Conservation (phyloP, 1,140 invertebrate species). For the Bradysia coprophila region DNA sequence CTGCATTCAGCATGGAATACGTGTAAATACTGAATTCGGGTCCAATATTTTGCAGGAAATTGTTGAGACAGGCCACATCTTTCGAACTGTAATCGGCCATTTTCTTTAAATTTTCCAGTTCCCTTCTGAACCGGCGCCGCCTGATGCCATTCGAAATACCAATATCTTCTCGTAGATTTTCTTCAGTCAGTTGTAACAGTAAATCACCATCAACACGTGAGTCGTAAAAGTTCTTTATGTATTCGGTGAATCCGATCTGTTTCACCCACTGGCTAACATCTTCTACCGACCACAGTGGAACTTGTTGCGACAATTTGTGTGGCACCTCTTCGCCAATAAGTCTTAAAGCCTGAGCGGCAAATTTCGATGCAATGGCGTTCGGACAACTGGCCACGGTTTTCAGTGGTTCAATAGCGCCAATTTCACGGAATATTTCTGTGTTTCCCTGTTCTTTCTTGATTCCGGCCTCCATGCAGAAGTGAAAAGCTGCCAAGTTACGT, state of each 20-base stretch:
- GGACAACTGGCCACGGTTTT: slow-evolving; percentile 95
- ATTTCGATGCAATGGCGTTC: slow-evolving; percentile 93
- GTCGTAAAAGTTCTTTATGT: slow-evolving; percentile 64
- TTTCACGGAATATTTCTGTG: slow-evolving; percentile 83
- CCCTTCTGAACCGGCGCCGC: slow-evolving; percentile 80
- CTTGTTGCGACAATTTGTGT: slow-evolving; percentile 93
- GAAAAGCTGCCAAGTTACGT: slow-evolving; percentile 90
- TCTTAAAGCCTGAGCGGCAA: slow-evolving; percentile 85
- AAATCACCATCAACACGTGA: slow-evolving; percentile 97
- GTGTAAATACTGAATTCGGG: slow-evolving; percentile 92
- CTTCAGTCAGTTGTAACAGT: slow-evolving; percentile 78
- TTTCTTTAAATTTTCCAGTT: slow-evolving; percentile 86
- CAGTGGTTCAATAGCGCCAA: slow-evolving; percentile 86
- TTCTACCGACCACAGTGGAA: slow-evolving; percentile 90
- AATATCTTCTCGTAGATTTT: slow-evolving; percentile 83
- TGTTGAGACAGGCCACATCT: slow-evolving; percentile 80
- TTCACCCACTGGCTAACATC: slow-evolving; percentile 97
- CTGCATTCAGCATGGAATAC: slow-evolving; percentile 88
- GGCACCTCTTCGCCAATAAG: slow-evolving; percentile 94
- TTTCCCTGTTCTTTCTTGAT: slow-evolving; percentile 95
- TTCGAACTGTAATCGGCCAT: slow-evolving; percentile 94
- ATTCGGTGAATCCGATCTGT: slow-evolving; percentile 86
- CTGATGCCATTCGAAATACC: slow-evolving; percentile 86
- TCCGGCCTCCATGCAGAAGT: slow-evolving; percentile 98
- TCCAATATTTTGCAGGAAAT: slow-evolving; percentile 72